Percentiles rank a stretch among this genome's conserved stretches.
Conservation (phyloP, 1,140 invertebrate species). For the Diuraphis noxia region DNA sequence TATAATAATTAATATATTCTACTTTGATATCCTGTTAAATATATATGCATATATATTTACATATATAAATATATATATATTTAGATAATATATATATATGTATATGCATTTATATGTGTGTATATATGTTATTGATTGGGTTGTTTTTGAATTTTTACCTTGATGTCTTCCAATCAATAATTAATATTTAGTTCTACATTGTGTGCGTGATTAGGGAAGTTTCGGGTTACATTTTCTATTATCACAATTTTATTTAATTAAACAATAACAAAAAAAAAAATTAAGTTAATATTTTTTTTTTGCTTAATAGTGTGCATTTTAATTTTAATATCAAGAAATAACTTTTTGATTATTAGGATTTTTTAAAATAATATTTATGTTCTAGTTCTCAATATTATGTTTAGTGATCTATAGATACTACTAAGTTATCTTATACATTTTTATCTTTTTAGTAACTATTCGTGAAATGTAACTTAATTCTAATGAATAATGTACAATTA, state of each 20-base stretch:
- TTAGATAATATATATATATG: constrained; percentile 2
- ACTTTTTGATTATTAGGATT: constrained; percentile 21
- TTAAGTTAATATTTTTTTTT: constrained; percentile 42
- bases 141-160: constrained; percentile 13
- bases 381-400: constrained; percentile 43
- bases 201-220: constrained; percentile 18
- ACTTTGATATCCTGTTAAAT: background rate
- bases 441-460: constrained; percentile 45
- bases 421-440: constrained; percentile 42
- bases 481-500: constrained; percentile 37
- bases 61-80: background rate
- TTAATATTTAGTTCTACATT: constrained; percentile 31
- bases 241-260: constrained; percentile 36
- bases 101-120: background rate
- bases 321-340: constrained; percentile 38
- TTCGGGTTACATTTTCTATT: constrained; percentile 36
- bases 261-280: constrained; percentile 33
- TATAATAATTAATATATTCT: constrained; percentile 27
- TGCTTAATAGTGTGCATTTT: constrained; percentile 39
- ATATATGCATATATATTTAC: background rate
- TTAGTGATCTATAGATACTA: constrained; percentile 27
- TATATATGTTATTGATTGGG: constrained; percentile 4
- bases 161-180: constrained; percentile 33
- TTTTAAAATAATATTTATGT: constrained; percentile 44
- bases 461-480: constrained; percentile 43